Conservation (phyloP, 2,888 invertebrate genomes). For the Paralinhomoeus sp. region DNA sequence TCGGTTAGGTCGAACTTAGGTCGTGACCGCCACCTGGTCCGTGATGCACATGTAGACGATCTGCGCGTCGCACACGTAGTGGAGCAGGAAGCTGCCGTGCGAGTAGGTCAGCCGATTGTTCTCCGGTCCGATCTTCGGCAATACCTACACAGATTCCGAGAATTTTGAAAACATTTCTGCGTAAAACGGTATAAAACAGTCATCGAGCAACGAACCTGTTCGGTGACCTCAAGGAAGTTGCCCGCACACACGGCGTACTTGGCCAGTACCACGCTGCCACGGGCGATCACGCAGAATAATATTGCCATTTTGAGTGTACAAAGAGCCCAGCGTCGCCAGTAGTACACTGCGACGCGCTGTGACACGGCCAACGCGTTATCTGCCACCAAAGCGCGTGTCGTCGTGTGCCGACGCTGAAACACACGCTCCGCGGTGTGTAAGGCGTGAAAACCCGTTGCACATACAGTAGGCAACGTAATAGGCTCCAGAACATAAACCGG, state of each 20-base stretch:
- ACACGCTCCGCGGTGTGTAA: too few relatives aligned
- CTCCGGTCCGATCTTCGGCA: neutral
- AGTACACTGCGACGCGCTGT: too few relatives aligned
- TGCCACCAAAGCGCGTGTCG: too few relatives aligned
- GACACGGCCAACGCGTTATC: too few relatives aligned
- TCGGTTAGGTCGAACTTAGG: conserved; percentile 1
- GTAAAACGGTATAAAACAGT: neutral
- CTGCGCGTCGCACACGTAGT: conserved; percentile 62
- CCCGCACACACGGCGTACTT: conserved; percentile 78
- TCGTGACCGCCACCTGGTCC: conserved; percentile 35
- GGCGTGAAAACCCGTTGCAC: too few relatives aligned
- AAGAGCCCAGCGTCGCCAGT: too few relatives aligned
- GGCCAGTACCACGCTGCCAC: conserved; percentile 59
- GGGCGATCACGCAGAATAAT: conserved; percentile 62
- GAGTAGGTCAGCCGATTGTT: conserved; percentile 5
- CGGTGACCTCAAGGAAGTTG: conserved; percentile 78
- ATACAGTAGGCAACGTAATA: too few relatives aligned
- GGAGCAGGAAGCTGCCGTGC: conserved; percentile 53
- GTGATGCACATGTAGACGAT: conserved; percentile 81
- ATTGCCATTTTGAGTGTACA: too few relatives aligned
- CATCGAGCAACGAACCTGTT: conserved; percentile 44
- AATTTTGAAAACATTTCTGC: neutral
- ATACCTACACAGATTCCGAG: neutral
- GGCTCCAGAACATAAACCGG: too few relatives aligned
- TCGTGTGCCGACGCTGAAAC: too few relatives aligned